phyloP scores from a whole-genome alignment of 1,140 invertebrate genomes.

The Akabosia matsudoensis region DNA sequence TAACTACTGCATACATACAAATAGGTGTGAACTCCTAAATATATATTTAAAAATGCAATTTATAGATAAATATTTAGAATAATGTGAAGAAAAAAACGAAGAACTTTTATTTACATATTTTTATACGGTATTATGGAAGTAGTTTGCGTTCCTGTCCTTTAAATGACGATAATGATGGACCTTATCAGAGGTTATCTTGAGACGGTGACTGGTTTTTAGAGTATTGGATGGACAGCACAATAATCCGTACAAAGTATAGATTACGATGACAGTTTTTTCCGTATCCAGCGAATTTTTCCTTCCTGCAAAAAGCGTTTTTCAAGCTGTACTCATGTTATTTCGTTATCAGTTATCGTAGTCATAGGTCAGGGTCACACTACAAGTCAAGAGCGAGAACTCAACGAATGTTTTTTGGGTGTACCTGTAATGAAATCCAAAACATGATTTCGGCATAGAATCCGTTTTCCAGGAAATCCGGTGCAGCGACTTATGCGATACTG shows the following conservation, averaged over 20 bases:
- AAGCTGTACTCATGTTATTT: no score
- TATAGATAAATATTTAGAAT: no score
- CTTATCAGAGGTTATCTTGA: background rate
- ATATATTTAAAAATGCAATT: no score
- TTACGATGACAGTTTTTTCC: slow-evolving; percentile 15
- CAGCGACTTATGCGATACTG: background rate
- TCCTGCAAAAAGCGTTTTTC: no score
- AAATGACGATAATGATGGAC: background rate
- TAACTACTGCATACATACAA: no score
- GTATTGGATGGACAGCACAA: background rate
- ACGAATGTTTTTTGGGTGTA: no score
- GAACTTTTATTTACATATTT: no score
- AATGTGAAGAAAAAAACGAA: no score
- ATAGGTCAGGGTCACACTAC: no score
- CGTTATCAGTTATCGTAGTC: no score
- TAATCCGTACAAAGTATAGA: slow-evolving; percentile 14
- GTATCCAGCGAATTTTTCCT: slow-evolving; percentile 20
- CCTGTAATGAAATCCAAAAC: slow-evolving; percentile 13
- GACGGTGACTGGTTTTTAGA: background rate
- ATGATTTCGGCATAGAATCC: background rate
- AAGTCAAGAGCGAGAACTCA: no score
- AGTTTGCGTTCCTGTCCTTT: background rate
- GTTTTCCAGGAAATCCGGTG: slow-evolving; percentile 15
- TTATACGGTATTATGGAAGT: background rate
- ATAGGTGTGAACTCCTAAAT: no score